phyloP scores from a whole-genome alignment of 1,140 invertebrate species.

The Cydia fagiglandana region DNA sequence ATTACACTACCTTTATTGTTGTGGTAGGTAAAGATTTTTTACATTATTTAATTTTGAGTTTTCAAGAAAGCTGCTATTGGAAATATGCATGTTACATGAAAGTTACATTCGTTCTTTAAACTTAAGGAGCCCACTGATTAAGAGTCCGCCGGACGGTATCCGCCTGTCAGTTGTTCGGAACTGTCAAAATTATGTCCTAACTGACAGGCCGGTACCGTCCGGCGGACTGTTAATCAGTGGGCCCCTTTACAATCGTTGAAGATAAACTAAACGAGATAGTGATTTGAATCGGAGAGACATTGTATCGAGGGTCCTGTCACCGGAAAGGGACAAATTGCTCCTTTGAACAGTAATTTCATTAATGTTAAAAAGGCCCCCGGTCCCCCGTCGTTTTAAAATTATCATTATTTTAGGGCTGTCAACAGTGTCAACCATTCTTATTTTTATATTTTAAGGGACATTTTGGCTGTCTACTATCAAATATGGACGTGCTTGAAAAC shows the following conservation, averaged over 20 bases:
- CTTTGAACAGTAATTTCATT: slow-evolving; percentile 59
- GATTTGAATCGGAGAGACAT: slow-evolving; percentile 16
- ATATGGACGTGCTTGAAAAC: neutral
- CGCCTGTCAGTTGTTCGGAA: too few relatives aligned
- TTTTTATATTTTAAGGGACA: neutral
- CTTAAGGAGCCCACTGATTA: too few relatives aligned
- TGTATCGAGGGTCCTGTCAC: slow-evolving; percentile 30
- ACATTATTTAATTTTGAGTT: too few relatives aligned
- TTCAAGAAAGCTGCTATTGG: too few relatives aligned
- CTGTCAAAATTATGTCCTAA: too few relatives aligned
- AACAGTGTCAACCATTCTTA: slow-evolving; percentile 7
- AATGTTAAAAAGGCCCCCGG: slow-evolving; percentile 39
- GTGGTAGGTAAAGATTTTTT: too few relatives aligned
- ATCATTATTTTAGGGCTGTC: slow-evolving; percentile 33
- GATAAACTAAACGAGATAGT: slow-evolving; percentile 5
- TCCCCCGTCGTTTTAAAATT: slow-evolving; percentile 29
- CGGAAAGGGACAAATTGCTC: slow-evolving; percentile 65
- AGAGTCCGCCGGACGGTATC: too few relatives aligned
- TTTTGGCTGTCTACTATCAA: neutral
- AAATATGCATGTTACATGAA: too few relatives aligned
- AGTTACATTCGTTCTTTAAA: neutral
- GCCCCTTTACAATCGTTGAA: neutral
- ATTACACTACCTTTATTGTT: too few relatives aligned
- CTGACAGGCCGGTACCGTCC: too few relatives aligned
- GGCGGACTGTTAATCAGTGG: too few relatives aligned